A percentile compares a stretch with the other conserved stretches of the same genome.
phyloP scores from a whole-genome alignment of 2,113 vertebrate genomes.

The Paracanthobrama guichenoti region DNA sequence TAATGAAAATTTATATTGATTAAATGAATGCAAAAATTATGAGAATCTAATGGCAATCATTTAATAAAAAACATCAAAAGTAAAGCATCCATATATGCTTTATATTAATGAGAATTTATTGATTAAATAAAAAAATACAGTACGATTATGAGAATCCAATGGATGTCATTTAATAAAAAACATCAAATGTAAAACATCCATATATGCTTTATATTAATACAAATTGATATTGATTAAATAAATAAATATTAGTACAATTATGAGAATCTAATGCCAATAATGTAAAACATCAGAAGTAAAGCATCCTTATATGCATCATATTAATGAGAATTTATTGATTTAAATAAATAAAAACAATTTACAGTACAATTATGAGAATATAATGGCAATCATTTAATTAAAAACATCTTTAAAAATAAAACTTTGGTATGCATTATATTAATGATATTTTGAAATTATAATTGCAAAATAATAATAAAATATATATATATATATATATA shows the following conservation, averaged over 20 bases:
- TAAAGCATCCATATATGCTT: not conserved
- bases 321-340: too few relatives aligned
- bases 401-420: not conserved
- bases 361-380: not conserved
- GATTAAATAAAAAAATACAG: too few relatives aligned
- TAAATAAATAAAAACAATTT: too few relatives aligned
- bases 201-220: not conserved
- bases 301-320: not conserved
- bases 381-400: not conserved
- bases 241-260: too few relatives aligned
- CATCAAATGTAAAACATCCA: not conserved
- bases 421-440: not conserved
- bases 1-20: not conserved
- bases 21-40: not conserved
- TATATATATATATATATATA: too few relatives aligned
- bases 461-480: not conserved
- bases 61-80: not conserved
- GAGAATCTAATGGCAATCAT: not conserved
- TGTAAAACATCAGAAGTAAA: too few relatives aligned
- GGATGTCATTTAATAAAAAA: not conserved
- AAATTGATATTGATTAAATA: not conserved
- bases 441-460: not conserved
- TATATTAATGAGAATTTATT: not conserved
- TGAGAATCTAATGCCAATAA: not conserved
- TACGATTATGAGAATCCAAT: not conserved